These are phyloP conservation scores for Anadara kagoshimensis DNA, from an alignment of 1,140 invertebrate species.

Conservation along the genomic window DNA sequence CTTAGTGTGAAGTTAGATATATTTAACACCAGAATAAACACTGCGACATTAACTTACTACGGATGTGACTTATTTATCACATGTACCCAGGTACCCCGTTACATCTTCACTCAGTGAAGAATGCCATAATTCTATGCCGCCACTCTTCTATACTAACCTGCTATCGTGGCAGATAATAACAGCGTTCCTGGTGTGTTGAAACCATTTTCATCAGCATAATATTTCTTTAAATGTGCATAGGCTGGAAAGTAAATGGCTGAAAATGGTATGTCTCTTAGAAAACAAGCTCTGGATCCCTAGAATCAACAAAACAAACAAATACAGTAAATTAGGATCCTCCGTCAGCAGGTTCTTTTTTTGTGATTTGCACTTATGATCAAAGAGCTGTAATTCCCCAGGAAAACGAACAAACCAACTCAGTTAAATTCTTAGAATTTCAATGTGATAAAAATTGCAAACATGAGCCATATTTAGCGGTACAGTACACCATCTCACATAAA, in stretches of 20 bases:
- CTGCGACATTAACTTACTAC: no score
- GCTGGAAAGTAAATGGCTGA: slow-evolving; percentile 99
- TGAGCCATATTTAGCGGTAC: no score
- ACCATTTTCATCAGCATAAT: slow-evolving; percentile 88
- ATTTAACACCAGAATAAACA: no score
- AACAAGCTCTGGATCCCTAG: slow-evolving; percentile 91
- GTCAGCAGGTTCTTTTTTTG: neutral
- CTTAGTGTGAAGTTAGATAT: no score
- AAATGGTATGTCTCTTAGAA: slow-evolving; percentile 95
- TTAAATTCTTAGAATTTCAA: neutral
- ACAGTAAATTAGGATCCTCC: neutral
- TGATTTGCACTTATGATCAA: neutral
- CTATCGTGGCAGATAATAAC: slow-evolving; percentile 88
- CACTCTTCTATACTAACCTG: no score
- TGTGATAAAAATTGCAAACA: neutral
- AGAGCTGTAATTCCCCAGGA: neutral
- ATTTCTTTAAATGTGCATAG: slow-evolving; percentile 93
- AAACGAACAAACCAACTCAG: no score
- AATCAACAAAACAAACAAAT: slow-evolving; percentile 8
- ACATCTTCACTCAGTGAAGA: no score
- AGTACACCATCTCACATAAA: no score
- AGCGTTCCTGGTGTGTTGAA: slow-evolving; percentile 94
- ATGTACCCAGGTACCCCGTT: no score
- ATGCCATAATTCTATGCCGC: no score
- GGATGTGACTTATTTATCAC: no score